phyloP scores from a whole-genome alignment of 2,888 invertebrate species.

The Scaptomyza polygonia region DNA sequence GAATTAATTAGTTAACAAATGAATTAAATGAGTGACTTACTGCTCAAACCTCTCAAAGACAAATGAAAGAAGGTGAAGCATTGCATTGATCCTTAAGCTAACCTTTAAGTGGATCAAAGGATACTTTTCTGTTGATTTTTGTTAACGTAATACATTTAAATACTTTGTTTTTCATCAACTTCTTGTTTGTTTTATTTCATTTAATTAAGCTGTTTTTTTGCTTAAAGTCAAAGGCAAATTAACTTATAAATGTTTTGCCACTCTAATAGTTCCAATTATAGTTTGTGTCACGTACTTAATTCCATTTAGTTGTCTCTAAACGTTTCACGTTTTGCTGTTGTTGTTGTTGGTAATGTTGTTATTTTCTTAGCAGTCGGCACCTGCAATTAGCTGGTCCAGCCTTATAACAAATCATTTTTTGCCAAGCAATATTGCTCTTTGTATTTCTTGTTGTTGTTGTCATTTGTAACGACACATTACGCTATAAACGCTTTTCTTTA shows the following conservation, averaged over 20 bases:
- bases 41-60: no score
- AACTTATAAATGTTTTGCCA: conserved; percentile 13
- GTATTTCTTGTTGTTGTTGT: conserved; percentile 38
- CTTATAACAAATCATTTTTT: conserved; percentile 70
- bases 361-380: conserved; percentile 49
- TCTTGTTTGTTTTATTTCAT: no score
- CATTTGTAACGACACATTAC: conserved; percentile 49
- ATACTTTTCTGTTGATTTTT: no score
- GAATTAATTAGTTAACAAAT: background rate
- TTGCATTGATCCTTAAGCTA: background rate
- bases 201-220: background rate
- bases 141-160: no score
- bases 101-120: background rate
- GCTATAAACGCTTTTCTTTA: conserved; percentile 70
- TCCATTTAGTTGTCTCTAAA: conserved; percentile 72
- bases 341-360: conserved; percentile 24
- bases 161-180: no score
- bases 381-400: conserved; percentile 74
- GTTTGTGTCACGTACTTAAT: conserved; percentile 80
- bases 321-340: conserved; percentile 55
- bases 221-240: conserved; percentile 26
- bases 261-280: conserved; percentile 75
- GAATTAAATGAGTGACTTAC: background rate
- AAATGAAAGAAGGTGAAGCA: no score
- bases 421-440: conserved; percentile 43